These are phyloP conservation scores for Itoplectis maculator DNA, from an alignment of 2,888 invertebrate genomes.

Conservation along the genomic window DNA sequence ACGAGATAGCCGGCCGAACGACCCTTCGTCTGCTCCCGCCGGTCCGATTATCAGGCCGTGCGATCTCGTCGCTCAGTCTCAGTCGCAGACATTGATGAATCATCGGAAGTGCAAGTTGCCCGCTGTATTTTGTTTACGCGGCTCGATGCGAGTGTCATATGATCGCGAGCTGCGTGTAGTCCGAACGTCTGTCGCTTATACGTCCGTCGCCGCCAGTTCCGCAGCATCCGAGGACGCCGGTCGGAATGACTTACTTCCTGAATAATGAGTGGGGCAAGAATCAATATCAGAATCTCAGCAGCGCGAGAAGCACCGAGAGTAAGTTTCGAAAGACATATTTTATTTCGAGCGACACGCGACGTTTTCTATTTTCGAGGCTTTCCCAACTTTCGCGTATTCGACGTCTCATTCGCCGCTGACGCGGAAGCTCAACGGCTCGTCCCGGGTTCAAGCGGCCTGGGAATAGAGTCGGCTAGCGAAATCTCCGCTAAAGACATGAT, in stretches of 20 bases:
- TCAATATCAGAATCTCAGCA: conserved; percentile 73
- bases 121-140: conserved; percentile 34
- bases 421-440: background rate
- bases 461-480: background rate
- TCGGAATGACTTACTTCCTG: conserved; percentile 73
- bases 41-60: background rate
- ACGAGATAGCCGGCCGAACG: background rate
- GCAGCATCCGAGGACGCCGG: conserved; percentile 1
- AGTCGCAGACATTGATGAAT: conserved; percentile 18
- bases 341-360: background rate
- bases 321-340: conserved; percentile 45
- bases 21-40: background rate
- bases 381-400: background rate
- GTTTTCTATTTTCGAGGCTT: background rate
- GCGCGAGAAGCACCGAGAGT: conserved; percentile 62
- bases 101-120: background rate
- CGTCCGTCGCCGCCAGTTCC: background rate
- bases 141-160: conserved; percentile 30
- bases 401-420: background rate
- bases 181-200: too few relatives aligned
- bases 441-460: background rate
- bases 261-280: conserved; percentile 72
- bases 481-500: conserved; percentile 24
- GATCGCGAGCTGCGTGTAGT: background rate
- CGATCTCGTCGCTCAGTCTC: background rate